Conservation (phyloP, 2,888 invertebrate genomes). For the Athalia circularis region DNA sequence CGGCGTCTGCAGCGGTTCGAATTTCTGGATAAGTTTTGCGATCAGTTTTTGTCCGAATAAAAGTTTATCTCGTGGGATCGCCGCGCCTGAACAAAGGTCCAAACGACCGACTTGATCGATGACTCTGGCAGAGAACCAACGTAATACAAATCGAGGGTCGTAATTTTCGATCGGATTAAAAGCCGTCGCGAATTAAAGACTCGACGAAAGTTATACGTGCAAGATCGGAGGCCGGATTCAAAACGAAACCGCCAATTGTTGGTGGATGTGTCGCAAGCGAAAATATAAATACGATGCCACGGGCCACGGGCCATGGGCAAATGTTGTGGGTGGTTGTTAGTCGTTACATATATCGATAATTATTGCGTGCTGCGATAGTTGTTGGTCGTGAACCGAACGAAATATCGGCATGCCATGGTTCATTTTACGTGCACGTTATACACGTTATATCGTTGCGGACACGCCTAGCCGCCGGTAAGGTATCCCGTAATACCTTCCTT, state of each 20-base stretch:
- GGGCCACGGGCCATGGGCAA: neutral
- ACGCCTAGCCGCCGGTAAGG: slow-evolving; percentile 31
- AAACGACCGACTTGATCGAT: no score
- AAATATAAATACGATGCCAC: slow-evolving; percentile 17
- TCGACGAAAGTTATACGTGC: neutral
- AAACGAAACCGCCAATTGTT: slow-evolving; percentile 6
- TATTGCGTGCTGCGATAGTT: slow-evolving; percentile 7
- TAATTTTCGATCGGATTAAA: slow-evolving; percentile 19
- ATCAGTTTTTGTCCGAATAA: no score
- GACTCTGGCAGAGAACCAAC: no score
- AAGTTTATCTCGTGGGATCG: no score
- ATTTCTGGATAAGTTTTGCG: no score
- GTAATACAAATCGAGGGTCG: neutral
- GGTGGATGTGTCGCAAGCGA: neutral
- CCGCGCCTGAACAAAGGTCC: no score
- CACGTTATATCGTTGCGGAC: neutral
- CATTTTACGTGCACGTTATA: neutral
- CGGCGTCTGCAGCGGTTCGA: no score
- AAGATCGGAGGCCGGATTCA: neutral
- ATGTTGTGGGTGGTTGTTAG: slow-evolving; percentile 23
- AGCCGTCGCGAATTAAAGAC: neutral
- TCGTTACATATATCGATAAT: slow-evolving; percentile 1
- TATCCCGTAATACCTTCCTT: slow-evolving; percentile 4
- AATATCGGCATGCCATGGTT: neutral
- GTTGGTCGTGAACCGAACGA: slow-evolving; percentile 39